These are phyloP conservation scores for Tinea pellionella DNA, from an alignment of 2,888 invertebrate species.

Conservation along the genomic window DNA sequence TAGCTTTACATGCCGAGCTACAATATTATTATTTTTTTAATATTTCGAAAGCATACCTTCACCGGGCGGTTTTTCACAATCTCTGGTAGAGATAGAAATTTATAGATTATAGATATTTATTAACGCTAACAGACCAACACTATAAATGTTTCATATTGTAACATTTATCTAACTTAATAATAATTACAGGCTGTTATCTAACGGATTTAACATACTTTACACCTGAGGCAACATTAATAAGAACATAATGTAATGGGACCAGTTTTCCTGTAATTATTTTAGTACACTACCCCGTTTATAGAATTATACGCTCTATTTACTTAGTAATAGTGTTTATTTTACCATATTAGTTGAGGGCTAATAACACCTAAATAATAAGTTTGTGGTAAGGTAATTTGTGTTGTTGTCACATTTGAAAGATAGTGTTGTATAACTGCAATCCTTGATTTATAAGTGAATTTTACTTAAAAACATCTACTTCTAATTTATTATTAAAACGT, in stretches of 20 bases:
- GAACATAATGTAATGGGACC: background rate
- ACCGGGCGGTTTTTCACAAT: no score
- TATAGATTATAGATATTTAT: no score
- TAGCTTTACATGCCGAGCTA: no score
- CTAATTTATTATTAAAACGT: no score
- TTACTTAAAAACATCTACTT: no score
- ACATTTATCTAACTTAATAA: conserved; percentile 10
- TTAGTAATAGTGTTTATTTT: background rate
- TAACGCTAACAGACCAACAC: background rate
- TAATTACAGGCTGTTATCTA: background rate
- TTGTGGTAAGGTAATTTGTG: background rate
- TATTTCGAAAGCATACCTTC: no score
- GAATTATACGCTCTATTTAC: background rate
- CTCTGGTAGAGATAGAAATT: no score
- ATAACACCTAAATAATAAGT: background rate
- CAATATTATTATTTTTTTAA: no score
- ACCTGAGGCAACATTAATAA: conserved; percentile 11
- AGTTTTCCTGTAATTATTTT: background rate
- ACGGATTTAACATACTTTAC: conserved; percentile 9
- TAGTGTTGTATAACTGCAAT: background rate
- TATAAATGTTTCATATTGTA: background rate
- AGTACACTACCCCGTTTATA: background rate
- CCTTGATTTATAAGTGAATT: no score
- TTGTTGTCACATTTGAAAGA: background rate
- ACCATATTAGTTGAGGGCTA: background rate